Percentiles rank a stretch among this genome's conserved stretches.
phyloP scores from a whole-genome alignment of 2,113 vertebrate species.

The Mionectes macconnelli region DNA sequence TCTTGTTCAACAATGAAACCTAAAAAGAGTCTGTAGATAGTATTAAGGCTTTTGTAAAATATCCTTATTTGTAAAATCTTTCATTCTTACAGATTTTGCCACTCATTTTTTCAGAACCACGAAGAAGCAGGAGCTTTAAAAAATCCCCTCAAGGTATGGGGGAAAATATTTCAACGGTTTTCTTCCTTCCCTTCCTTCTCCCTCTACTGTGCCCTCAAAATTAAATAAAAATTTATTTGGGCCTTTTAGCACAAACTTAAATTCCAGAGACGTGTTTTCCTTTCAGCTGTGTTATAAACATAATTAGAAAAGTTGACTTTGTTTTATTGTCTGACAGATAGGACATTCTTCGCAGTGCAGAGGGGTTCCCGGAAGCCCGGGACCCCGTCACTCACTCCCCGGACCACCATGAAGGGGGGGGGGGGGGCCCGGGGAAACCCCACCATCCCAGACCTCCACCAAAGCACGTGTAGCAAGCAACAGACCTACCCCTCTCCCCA shows the following conservation, averaged over 20 bases:
- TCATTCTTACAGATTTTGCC: neutral
- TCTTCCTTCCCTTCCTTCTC: neutral
- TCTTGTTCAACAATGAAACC: neutral
- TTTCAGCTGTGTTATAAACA: neutral
- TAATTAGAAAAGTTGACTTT: neutral
- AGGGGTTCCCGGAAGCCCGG: too few relatives aligned
- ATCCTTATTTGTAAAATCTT: neutral
- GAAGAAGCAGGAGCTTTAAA: neutral
- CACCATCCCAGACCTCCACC: too few relatives aligned
- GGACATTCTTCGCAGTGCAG: neutral
- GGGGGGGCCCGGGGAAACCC: too few relatives aligned
- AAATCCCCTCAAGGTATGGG: accelerated
- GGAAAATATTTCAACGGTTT: neutral
- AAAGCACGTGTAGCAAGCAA: too few relatives aligned
- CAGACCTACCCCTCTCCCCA: too few relatives aligned
- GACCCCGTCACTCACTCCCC: too few relatives aligned
- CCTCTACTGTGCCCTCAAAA: neutral
- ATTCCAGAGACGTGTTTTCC: neutral
- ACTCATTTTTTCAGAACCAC: neutral
- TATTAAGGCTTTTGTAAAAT: neutral
- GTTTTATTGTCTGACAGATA: neutral
- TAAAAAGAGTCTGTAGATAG: neutral
- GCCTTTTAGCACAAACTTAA: neutral
- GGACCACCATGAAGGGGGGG: too few relatives aligned
- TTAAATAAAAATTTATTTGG: neutral